phyloP scores from a whole-genome alignment of 1,140 invertebrate genomes.

The Neelides sp. region DNA sequence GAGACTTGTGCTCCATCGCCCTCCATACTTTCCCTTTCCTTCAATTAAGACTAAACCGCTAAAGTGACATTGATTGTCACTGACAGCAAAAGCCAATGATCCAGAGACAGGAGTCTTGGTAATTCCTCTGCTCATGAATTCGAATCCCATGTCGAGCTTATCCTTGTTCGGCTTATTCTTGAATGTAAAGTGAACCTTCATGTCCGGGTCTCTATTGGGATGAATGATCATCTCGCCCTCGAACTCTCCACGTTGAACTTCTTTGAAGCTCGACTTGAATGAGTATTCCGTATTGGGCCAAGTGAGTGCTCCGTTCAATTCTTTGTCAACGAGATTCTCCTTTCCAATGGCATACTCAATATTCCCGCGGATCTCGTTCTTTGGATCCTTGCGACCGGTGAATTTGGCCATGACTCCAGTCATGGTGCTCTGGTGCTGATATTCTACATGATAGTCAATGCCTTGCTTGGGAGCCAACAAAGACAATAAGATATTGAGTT shows the following conservation, averaged over 20 bases:
- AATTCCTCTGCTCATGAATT: slow-evolving; percentile 20
- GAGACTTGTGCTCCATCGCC: slow-evolving; percentile 22
- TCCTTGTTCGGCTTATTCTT: slow-evolving; percentile 17
- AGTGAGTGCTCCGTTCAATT: slow-evolving; percentile 7
- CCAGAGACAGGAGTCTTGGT: slow-evolving; percentile 10
- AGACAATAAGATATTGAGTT: slow-evolving; percentile 21
- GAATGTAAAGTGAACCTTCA: slow-evolving; percentile 25
- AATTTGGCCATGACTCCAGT: slow-evolving; percentile 12
- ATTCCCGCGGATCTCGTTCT: slow-evolving; percentile 18
- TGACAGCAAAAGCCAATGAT: slow-evolving; percentile 14
- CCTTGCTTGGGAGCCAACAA: slow-evolving; percentile 17
- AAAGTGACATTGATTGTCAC: slow-evolving; percentile 22
- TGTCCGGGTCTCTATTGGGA: slow-evolving; percentile 13
- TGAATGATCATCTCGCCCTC: slow-evolving; percentile 18
- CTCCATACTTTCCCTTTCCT: slow-evolving; percentile 9
- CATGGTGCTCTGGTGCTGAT: slow-evolving; percentile 10
- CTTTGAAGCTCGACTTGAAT: slow-evolving; percentile 1
- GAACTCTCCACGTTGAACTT: slow-evolving; percentile 15
- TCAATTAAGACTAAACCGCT: slow-evolving; percentile 15
- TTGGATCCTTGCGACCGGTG: slow-evolving; percentile 1
- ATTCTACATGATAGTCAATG: slow-evolving; percentile 29
- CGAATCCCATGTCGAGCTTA: slow-evolving; percentile 16
- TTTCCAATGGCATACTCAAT: slow-evolving; percentile 12
- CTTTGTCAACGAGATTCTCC: slow-evolving; percentile 10
- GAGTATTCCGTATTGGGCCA: slow-evolving; percentile 18